phyloP scores from a whole-genome alignment of 2,113 vertebrate species.

The Danionella cerebrum region DNA sequence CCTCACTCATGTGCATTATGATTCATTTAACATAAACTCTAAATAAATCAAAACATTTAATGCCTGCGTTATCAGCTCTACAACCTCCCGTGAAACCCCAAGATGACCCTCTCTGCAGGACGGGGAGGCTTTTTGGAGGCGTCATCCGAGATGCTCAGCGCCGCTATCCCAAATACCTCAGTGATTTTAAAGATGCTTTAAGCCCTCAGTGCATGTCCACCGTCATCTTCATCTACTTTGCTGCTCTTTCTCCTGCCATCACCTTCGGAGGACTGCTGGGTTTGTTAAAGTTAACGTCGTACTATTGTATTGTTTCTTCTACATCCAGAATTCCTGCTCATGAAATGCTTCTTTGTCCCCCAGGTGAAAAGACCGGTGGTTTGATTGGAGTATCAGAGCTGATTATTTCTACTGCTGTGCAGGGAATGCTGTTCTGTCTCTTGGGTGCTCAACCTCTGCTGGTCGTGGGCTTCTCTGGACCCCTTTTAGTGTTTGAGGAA shows the following conservation, averaged over 20 bases:
- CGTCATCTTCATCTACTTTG: conserved; percentile 95
- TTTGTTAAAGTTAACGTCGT: conserved; percentile 53
- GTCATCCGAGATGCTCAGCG: conserved; percentile 76
- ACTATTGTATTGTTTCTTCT: background rate
- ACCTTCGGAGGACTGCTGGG: conserved; percentile 93
- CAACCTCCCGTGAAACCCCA: conserved; percentile 69
- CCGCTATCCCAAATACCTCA: conserved; percentile 89
- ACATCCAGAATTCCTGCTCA: background rate
- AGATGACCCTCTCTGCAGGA: conserved; percentile 78
- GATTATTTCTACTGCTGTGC: conserved; percentile 83
- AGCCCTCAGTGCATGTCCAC: conserved; percentile 88
- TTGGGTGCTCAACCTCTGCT: conserved; percentile 90
- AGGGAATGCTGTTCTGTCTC: conserved; percentile 85
- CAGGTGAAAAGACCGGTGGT: conserved; percentile 89
- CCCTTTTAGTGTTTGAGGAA: conserved; percentile 90
- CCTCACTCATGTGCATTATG: too few species aligned
- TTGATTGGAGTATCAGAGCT: conserved; percentile 95
- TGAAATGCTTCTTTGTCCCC: background rate
- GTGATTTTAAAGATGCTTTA: conserved; percentile 85
- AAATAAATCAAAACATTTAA: background rate
- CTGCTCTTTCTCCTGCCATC: conserved; percentile 88
- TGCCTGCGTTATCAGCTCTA: conserved; percentile 56
- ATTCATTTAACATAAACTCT: background rate
- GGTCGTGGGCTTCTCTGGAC: conserved; percentile 89
- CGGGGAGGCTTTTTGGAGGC: conserved; percentile 79